phyloP scores from a whole-genome alignment of 2,888 invertebrate genomes.

The Melanchra persicariae region DNA sequence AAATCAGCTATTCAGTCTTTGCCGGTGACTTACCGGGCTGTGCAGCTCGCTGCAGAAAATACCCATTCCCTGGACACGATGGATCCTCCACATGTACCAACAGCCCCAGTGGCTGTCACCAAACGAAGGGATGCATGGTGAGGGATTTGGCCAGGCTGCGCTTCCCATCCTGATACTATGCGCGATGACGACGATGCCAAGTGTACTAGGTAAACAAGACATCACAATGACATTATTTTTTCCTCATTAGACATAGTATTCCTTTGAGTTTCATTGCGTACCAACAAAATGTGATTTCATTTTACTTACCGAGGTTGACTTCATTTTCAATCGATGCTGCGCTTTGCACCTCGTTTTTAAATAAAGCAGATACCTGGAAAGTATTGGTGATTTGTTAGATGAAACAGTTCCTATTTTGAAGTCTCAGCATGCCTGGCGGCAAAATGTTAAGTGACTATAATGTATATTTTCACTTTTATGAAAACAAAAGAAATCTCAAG shows the following conservation, averaged over 20 bases:
- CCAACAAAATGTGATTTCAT: not conserved
- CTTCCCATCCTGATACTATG: slow-evolving; percentile 14
- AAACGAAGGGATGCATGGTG: slow-evolving; percentile 13
- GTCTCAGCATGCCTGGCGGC: too few relatives aligned
- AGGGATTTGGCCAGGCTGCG: slow-evolving; percentile 10
- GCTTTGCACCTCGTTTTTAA: not conserved
- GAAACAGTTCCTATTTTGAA: not conserved
- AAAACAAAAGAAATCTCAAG: too few relatives aligned
- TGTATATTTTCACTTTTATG: too few relatives aligned
- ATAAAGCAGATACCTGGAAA: not conserved
- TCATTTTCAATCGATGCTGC: slow-evolving; percentile 1
- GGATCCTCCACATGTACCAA: slow-evolving; percentile 8
- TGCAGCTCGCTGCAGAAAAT: not conserved
- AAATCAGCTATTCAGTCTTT: not conserved
- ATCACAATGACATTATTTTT: not conserved
- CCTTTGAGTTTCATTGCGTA: not conserved
- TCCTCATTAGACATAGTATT: not conserved
- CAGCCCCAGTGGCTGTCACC: not conserved
- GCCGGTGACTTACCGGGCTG: slow-evolving; percentile 2
- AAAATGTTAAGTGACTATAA: too few relatives aligned
- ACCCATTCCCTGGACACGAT: slow-evolving; percentile 12
- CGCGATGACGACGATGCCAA: slow-evolving; percentile 2
- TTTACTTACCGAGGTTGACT: not conserved
- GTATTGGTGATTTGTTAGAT: not conserved
- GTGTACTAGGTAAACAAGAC: not conserved